Conservation (phyloP, 2,888 invertebrate genomes). For the Hypomecis punctinalis region DNA sequence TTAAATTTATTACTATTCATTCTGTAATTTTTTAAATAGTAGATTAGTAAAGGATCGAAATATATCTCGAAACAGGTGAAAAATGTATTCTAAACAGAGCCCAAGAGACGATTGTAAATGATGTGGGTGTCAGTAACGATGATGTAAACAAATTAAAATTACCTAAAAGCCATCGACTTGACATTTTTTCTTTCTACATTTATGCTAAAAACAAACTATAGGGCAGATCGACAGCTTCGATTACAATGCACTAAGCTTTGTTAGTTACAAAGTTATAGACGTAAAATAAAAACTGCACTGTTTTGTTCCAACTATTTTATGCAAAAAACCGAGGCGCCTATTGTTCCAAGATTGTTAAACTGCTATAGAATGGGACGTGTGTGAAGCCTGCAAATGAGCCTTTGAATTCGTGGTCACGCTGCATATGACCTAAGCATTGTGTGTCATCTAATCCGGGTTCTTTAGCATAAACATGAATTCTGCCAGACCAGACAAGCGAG, state of each 20-base stretch:
- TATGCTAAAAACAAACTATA: no score
- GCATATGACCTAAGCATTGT: constrained; percentile 24
- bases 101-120: no score
- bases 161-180: no score
- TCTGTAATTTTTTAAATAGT: no score
- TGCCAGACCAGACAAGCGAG: no score
- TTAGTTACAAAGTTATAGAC: constrained; percentile 4
- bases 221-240: not conserved
- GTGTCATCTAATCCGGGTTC: constrained; percentile 13
- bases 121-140: no score
- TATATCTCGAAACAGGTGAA: no score
- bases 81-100: no score
- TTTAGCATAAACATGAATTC: not conserved
- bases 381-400: constrained; percentile 7
- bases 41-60: no score
- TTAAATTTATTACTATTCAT: no score
- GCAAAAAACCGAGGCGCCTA: constrained; percentile 18
- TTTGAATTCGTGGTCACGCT: constrained; percentile 23
- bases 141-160: no score
- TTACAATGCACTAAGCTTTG: constrained; percentile 1
- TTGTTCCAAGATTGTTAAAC: constrained; percentile 22
- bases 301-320: constrained; percentile 15
- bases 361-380: constrained; percentile 3
- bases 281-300: constrained; percentile 18
- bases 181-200: no score